Evolutionary conservation across 92 coral and sea anemone genomes (phyloP).

Genomic region (Nematostella vectensis): DNA sequence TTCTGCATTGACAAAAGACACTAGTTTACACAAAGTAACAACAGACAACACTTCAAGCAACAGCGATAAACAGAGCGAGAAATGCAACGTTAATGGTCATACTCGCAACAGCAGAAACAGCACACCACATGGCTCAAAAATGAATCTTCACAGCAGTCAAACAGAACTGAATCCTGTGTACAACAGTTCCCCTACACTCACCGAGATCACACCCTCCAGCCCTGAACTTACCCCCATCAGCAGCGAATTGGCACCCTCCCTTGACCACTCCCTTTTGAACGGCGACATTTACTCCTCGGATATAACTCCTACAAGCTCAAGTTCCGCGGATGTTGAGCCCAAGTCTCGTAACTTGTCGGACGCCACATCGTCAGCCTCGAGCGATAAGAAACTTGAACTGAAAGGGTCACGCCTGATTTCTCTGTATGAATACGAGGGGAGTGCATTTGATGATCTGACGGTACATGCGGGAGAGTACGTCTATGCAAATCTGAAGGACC

Average conservation of each 20-base stretch:
- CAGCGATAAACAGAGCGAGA: too few relatives aligned
- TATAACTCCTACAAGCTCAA: constrained; percentile 43
- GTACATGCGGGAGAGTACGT: constrained; percentile 79
- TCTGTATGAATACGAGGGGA: constrained; percentile 58
- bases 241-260: constrained; percentile 8
- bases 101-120: background rate
- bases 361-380: constrained; percentile 51
- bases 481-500: constrained; percentile 81
- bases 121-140: background rate
- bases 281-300: constrained; percentile 48
- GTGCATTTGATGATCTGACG: constrained; percentile 65
- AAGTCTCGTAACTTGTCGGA: constrained; percentile 32
- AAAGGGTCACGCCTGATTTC: constrained; percentile 66
- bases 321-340: constrained; percentile 29
- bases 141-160: background rate
- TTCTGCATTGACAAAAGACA: too few relatives aligned
- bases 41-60: too few relatives aligned
- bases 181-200: background rate
- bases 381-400: constrained; percentile 44
- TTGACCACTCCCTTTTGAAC: background rate
- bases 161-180: background rate
- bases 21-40: too few relatives aligned
- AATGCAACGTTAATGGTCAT: too few relatives aligned
- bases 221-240: constrained; percentile 25
- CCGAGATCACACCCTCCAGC: constrained; percentile 20